phyloP scores from a whole-genome alignment of 2,888 invertebrate species.

The Cryptus armator region DNA sequence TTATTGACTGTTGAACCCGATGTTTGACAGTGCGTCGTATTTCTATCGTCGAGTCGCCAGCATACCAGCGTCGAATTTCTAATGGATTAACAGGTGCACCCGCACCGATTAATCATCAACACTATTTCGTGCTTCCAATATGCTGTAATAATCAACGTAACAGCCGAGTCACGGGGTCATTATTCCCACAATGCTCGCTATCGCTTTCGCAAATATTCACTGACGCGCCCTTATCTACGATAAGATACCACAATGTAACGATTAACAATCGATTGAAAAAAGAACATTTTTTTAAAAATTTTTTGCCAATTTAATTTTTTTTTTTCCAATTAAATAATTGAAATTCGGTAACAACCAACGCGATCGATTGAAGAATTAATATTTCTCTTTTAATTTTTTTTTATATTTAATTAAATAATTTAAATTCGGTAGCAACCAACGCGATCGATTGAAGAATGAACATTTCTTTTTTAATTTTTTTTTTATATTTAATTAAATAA shows the following conservation, averaged over 20 bases:
- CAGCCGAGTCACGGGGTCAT: background rate
- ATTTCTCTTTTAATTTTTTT: no score
- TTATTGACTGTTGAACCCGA: conserved; percentile 6
- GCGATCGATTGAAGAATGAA: no score
- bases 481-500: no score
- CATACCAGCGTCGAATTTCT: conserved; percentile 45
- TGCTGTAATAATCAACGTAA: background rate
- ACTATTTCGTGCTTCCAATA: conserved; percentile 1
- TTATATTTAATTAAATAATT: no score
- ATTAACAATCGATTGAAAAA: background rate
- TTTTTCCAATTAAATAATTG: no score
- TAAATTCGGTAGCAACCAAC: no score
- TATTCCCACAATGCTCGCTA: background rate
- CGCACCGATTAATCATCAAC: conserved; percentile 20
- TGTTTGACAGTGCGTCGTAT: background rate
- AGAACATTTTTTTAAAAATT: background rate
- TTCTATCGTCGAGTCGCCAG: conserved; percentile 14
- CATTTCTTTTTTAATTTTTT: no score
- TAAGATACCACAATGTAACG: background rate
- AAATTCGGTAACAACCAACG: no score
- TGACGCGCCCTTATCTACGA: background rate
- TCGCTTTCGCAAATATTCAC: background rate
- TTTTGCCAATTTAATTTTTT: no score
- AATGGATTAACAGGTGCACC: conserved; percentile 49
- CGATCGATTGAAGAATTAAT: no score